Evolutionary conservation across 2,888 invertebrate genomes (phyloP).

Genomic region (Laspeyria flexula): DNA sequence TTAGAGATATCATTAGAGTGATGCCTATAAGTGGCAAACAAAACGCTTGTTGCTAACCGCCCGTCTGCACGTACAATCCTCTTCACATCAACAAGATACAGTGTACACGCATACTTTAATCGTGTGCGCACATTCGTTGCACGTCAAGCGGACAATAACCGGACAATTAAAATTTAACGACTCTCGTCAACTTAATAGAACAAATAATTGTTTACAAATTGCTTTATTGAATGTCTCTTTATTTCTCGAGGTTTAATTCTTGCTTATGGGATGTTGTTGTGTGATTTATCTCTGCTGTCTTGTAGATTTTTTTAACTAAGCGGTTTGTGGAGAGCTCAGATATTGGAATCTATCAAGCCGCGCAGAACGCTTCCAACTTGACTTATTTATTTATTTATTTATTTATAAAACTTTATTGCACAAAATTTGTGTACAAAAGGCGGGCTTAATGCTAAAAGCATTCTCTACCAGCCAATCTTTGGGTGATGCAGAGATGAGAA

Average conservation of each 20-base stretch:
- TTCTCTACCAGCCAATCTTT: too few species aligned
- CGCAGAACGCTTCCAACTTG: too few species aligned
- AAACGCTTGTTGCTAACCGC: conserved; percentile 16
- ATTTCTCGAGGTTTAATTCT: conserved; percentile 29
- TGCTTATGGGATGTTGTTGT: conserved; percentile 17
- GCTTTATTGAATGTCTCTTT: conserved; percentile 32
- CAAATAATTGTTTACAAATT: conserved; percentile 41
- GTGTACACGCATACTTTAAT: conserved; percentile 40
- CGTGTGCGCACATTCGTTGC: conserved; percentile 32
- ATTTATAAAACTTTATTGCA: too few species aligned
- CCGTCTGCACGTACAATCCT: conserved; percentile 36
- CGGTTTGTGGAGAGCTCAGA: too few species aligned
- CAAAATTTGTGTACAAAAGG: too few species aligned
- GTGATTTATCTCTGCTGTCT: neutral
- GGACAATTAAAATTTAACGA: conserved; percentile 42
- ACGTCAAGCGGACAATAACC: conserved; percentile 32
- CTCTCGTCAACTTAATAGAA: conserved; percentile 25
- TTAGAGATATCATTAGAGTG: too few species aligned
- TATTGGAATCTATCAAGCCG: too few species aligned
- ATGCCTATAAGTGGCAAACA: too few species aligned
- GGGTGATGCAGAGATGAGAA: too few species aligned
- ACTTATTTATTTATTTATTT: too few species aligned
- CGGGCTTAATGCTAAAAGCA: too few species aligned
- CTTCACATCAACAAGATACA: conserved; percentile 40
- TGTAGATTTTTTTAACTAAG: too few species aligned